Base-by-base conservation (phyloP, 2,113 vertebrate genomes). In the Nycticebus coucang region DNA sequence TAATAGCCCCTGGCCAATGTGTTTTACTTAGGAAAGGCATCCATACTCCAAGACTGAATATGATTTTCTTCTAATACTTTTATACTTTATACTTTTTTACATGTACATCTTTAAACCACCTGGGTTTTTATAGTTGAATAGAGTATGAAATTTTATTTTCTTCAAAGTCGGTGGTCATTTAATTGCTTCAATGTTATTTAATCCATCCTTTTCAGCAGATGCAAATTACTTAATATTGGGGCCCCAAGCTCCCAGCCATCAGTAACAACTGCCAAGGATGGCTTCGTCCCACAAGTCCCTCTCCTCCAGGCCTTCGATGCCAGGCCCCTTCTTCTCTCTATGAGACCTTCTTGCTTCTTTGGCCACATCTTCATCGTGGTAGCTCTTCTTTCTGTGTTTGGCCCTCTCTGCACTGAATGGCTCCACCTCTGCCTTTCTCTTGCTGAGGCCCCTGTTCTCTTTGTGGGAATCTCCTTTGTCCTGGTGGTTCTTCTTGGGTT, bases 231-330 rank as follows among this genome's bases (percentile, higher is more conserved):
- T 87, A 10, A 33, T 14, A 45, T 21, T 4, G 0, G 33, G 35
- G 6, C 1, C 17, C 15, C 15, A 64, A 59, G 35, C 17, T 35
- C 30, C 35, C 28, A 64, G 3, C 30, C 6, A 15, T 95, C 79
- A 91, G 66, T 41, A 78, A 66, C 19, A 15, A 33, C 74, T 0
- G 0, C 92, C 64, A 0, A 96, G 75, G 64, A 94, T 68, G 0
- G 95, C 96, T 75, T 84, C 93, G n/a, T 94, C 96, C 96, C 94
- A 92, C 71, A 95, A 24, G 68, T 95, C 94, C 60, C 66, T 37
- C 66, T 95, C 62, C 35, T 89, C 33, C 0, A 55, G 1, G 10
- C 19, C 30, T 8, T 26, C 30, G 35, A 17, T 6, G 68, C 55
- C 45, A 7, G 3, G 21, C 1, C 9, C 21, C n/a, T 10, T n/a